Percentiles rank a stretch among this genome's conserved stretches.
phyloP scores from a whole-genome alignment of 2,113 vertebrate species.

The Microtus ochrogaster region DNA sequence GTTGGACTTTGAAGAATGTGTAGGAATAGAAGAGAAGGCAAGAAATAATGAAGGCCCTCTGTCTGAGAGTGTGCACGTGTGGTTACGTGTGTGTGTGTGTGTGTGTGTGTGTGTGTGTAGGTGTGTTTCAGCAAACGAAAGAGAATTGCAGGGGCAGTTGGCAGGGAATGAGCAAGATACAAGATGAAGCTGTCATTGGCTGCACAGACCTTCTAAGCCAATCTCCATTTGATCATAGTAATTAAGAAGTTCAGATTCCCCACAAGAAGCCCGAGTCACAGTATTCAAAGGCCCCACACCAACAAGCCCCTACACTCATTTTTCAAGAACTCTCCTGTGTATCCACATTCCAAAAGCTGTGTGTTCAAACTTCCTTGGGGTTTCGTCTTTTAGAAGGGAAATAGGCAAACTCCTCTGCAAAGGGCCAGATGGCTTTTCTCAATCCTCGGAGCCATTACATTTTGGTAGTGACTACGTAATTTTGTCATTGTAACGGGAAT shows the following conservation, averaged over 20 bases:
- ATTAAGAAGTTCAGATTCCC: not conserved
- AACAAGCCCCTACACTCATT: not conserved
- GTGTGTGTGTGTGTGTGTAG: too few relatives aligned
- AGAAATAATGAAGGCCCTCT: not conserved
- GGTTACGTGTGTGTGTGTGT: not conserved
- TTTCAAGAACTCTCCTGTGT: not conserved
- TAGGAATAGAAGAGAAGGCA: not conserved
- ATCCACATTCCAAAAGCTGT: not conserved
- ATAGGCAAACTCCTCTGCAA: not conserved
- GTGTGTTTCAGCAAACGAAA: too few relatives aligned
- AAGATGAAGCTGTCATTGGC: not conserved
- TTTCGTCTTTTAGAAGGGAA: not conserved
- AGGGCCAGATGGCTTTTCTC: not conserved
- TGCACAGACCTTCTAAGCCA: not conserved
- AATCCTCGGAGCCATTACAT: not conserved
- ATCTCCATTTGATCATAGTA: not conserved
- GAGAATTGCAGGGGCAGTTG: not conserved
- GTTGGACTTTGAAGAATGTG: not conserved
- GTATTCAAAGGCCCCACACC: too few relatives aligned
- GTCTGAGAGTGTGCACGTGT: not conserved
- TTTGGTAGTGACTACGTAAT: not conserved
- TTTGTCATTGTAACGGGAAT: not conserved
- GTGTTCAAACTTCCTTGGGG: not conserved
- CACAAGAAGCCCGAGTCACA: not conserved
- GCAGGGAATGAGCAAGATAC: not conserved